Evolutionary conservation across 1,140 invertebrate species (phyloP), one percentile per base, ranked within the genome.

Genomic region (Bradynema listronoti): DNA sequence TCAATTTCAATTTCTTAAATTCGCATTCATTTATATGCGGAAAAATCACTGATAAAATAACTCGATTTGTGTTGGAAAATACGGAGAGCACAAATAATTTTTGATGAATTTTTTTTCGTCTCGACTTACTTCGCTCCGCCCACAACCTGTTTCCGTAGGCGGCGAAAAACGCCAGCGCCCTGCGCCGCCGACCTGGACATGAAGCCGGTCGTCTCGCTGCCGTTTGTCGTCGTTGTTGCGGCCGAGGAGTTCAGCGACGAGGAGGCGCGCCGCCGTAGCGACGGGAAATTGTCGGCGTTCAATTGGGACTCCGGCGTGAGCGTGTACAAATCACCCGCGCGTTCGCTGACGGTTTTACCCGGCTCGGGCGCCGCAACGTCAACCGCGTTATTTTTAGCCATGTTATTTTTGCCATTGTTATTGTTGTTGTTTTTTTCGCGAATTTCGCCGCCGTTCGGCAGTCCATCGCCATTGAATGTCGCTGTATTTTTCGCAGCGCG

Each of bases 401-500:
- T 32, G 11, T 14, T n/a, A 14, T 14, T 4, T 16, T 6, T 4
- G n/a, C 6, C 46, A 30, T 11, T 24, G 29, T 27, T n/a, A 25
- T 66, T 9, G 56, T n/a, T 50, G 27, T 56, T 58, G 9, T 33
- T 58, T 32, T 29, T 34, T n/a, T n/a, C 24, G 32, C 3, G 5
- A 65, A 5, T 59, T 60, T 60, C 19, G 4, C 9, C 14, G 6
- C 36, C 51, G 16, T 14, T 57, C n/a, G 2, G 22, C 34, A 27
- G 34, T 24, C 19, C n/a, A n/a, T 60, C 19, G 4, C 9, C 14
- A 6, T 54, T 33, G 16, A 11, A 34, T n/a, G 2, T 19, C 34
- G 27, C 34, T 24, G n/a, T 59, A 11, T 30, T 67, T 39, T 39
- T 27, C 24, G 60, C 46, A 11, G 66, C 73, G 41, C 73, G 45